Conservation (phyloP, 2,888 invertebrate species). For the Lycophotia porphyrea region DNA sequence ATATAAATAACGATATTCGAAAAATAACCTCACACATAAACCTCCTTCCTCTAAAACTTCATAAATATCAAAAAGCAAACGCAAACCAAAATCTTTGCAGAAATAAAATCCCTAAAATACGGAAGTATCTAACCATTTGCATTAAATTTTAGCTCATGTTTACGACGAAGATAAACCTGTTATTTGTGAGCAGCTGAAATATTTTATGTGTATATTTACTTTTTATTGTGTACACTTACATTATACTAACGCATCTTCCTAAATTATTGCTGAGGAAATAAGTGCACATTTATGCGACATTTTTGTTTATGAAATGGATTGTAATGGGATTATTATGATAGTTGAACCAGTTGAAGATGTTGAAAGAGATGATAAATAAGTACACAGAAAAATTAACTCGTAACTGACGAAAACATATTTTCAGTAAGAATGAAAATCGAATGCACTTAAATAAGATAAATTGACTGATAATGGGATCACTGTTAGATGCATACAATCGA, state of each 20-base stretch:
- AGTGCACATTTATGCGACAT: slow-evolving; percentile 36
- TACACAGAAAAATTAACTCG: background rate
- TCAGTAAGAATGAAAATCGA: background rate
- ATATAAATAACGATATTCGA: slow-evolving; percentile 13
- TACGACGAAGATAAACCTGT: slow-evolving; percentile 70
- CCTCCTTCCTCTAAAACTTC: slow-evolving; percentile 15
- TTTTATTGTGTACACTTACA: slow-evolving; percentile 64
- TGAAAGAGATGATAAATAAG: background rate
- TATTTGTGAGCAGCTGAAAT: slow-evolving; percentile 69
- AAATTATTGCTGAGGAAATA: slow-evolving; percentile 41
- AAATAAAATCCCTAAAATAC: slow-evolving; percentile 60
- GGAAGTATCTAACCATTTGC: slow-evolving; percentile 63
- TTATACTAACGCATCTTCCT: slow-evolving; percentile 57
- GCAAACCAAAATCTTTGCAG: slow-evolving; percentile 52
- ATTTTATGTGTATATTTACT: slow-evolving; percentile 67
- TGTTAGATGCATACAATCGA: background rate
- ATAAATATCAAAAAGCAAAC: slow-evolving; percentile 46
- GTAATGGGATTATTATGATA: slow-evolving; percentile 33
- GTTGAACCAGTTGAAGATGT: slow-evolving; percentile 6
- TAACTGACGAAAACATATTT: too few species aligned
- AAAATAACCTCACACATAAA: slow-evolving; percentile 23
- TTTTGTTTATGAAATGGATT: slow-evolving; percentile 38
- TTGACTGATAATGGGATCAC: background rate
- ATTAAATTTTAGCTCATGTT: slow-evolving; percentile 66
- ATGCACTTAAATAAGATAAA: background rate